Evolutionary conservation across 2,797 vertebrate genomes (phyloP), one percentile per base, ranked within the genome.

Genomic region (Tapirus indicus): DNA sequence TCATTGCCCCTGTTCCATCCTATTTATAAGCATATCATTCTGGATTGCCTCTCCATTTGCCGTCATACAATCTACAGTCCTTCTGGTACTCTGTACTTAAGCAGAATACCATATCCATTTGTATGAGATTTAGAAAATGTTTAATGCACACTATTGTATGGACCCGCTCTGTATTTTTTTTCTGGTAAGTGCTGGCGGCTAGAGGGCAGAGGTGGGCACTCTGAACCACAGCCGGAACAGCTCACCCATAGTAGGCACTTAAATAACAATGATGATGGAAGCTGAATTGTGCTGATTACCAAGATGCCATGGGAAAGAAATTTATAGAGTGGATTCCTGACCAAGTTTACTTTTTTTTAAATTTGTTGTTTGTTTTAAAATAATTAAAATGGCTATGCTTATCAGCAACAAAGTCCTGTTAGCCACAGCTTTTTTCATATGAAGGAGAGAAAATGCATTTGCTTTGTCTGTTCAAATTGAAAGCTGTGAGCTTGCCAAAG

Each of bases 391-490:
- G 69, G 17, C 54, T 66, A 4, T 41, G 44, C 44, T 84, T 77
- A 72, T 74, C 49, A 94, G 85, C 90, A 64, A 91, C 58, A 21
- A 87, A 72, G 77, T 95, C 38, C 47, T 58, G 44, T 88, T 64
- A 64, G 58, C 64, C 47, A 54, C 58, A 47, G 3, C 20, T 44
- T 84, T 95, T 92, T 83, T 88, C 75, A 62, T 29, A 27, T 2
- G 71, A 78, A 95, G 35, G 56, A 93, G 58, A 85, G 66, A 69
- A 97, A 92, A 95, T 44, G 21, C 66, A 49, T 91, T 94, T 91
- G 87, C 35, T 94, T 77, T 90, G 80, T 68, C 41, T 66, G 29
- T 94, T 97, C 95, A 83, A 94, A 95, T 79, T 6, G 66, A 96
- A 85, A 94, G 78, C 35, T 64, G 80, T 69, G 66, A 74, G 62